Evolutionary conservation across 2,113 vertebrate genomes (phyloP), one percentile per base, ranked within the genome.

Genomic region (Axis porcinus): DNA sequence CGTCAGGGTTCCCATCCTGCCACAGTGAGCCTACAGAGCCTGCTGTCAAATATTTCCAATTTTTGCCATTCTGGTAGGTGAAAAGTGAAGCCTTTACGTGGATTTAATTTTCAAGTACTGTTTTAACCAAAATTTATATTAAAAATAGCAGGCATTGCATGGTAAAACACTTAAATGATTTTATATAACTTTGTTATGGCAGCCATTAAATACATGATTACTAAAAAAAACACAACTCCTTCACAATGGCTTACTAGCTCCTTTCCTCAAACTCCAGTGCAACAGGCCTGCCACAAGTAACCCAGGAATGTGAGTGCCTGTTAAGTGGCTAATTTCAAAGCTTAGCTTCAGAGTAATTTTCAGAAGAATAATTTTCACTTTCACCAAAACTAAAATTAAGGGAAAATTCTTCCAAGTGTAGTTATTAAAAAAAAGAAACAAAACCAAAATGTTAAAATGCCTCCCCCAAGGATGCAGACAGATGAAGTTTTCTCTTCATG

Each of bases 381-480:
- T 74, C 10, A 17, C 67, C 54, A 97, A 94, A 82, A 60, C 11
- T 62, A 88, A 95, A 94, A 47, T 91, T 92, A 64, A 45, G 52
- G 30, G 13, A 62, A 93, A 94, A 30, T 60, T 55, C 70, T 95
- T 64, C 47, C 82, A 92, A 97, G 74, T 78, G 40, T 2, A 74
- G 30, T 88, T 94, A 40, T 43, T 54, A n/a, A 70, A 82, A 90
- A 58, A 52, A 16, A 40, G 15, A 81, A 82, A 60, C 6, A 91
- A 90, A 94, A 58, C 33, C 28, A 89, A 87, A 82, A 52, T 91
- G 45, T 54, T 91, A 92, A 94, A 97, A 70, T 40, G 60, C 92
- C 60, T 81, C 78, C 79, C 79, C 92, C 19, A 74, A 40, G 19
- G 67, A 74, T 74, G 36, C 67, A 74, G 21, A 74, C 19, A 74